Evolutionary conservation across 2,797 vertebrate genomes (phyloP), one percentile per base, ranked within the genome.

Genomic region (Etheostoma nigrum): DNA sequence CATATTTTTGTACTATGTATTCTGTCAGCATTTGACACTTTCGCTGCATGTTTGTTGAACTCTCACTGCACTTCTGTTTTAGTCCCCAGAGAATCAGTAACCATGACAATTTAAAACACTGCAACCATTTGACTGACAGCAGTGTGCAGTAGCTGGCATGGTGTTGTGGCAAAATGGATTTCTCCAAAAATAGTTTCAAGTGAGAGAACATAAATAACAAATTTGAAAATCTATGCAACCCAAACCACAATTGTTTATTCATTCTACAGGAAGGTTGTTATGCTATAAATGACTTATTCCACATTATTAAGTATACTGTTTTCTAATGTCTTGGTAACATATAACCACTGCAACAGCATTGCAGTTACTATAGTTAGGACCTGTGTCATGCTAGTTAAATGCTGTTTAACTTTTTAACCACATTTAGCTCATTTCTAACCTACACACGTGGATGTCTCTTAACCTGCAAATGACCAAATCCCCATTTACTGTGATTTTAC

Each of bases 51-150:
- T 47, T 64, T 76, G 15, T 15, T 68, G 59, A 64, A 69, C 65
- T 70, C 58, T 69, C n/a, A 0, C 44, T 62, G 30, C 45, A 49
- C 51, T 73, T 40, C n/a, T 4, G 14, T 63, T 67, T 52, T 6
- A 27, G 49, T 72, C 53, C 76, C 2, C 0, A 33, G 61, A 45
- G 51, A 21, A 18, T 45, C 48, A 33, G 63, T 79, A 60, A 49
- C 60, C 30, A 1, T 62, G 42, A 63, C 42, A 30, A 52, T 81
- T 83, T 47, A 67, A 40, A 48, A 44, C 52, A 58, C 69, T 65
- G 63, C 40, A 12, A 73, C 47, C 66, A 2, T 70, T 18, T 78
- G 78, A 83, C 15, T 63, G 84, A 81, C 78, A 64, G 78, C 74
- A 0, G 40, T 0, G 30, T 36, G 18, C 13, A 47, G 53, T 23